These are phyloP conservation scores for Penaeus vannamei DNA, from an alignment of 1,140 invertebrate species.

Conservation along the genomic window DNA sequence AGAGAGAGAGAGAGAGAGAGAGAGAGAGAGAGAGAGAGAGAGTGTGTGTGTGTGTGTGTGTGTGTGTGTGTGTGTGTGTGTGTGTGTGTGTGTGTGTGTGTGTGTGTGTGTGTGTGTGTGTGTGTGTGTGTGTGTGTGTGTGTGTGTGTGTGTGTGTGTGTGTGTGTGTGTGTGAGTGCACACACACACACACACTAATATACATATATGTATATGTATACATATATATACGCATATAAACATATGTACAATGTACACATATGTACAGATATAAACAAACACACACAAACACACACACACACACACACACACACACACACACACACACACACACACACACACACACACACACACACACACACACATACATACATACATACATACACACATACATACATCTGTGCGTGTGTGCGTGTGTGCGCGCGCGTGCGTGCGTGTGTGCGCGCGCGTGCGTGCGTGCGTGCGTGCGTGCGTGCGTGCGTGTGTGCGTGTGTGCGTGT, in stretches of 20 bases:
- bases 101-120: conserved; percentile 8
- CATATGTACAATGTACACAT: background rate
- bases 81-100: too few species aligned
- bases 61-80: background rate
- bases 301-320: conserved; percentile 5
- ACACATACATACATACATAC: background rate
- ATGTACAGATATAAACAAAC: conserved; percentile 23
- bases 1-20: background rate
- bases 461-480: background rate
- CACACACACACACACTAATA: background rate
- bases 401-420: too few species aligned
- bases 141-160: background rate
- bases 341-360: conserved; percentile 22
- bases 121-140: background rate
- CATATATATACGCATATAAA: background rate
- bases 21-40: too few species aligned
- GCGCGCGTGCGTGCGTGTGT: too few species aligned
- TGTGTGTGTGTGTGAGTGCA: background rate
- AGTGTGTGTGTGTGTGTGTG: background rate
- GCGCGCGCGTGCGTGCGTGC: background rate
- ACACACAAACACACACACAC: conserved; percentile 42
- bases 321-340: conserved; percentile 25
- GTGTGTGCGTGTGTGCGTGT: background rate
- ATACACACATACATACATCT: background rate
- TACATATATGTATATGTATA: background rate